These are phyloP conservation scores for Leucophenga montana DNA, from an alignment of 2,888 invertebrate genomes.

Conservation along the genomic window DNA sequence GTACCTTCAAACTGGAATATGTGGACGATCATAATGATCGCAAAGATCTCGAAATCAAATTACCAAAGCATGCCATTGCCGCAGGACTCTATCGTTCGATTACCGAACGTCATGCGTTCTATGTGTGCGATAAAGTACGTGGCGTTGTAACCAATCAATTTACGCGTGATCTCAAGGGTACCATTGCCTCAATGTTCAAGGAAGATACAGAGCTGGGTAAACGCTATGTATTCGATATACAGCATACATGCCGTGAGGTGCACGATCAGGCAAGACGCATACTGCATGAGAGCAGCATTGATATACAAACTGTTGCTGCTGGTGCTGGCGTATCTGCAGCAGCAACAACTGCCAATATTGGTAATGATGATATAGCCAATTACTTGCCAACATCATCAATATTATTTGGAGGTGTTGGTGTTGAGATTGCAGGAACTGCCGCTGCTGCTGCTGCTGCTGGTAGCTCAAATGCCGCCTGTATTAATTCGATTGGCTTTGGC, in stretches of 20 bases:
- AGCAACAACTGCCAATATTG: conserved; percentile 33
- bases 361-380: conserved; percentile 48
- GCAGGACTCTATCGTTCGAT: conserved; percentile 88
- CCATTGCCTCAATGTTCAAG: conserved; percentile 92
- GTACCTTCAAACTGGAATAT: conserved; percentile 84
- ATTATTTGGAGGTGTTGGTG: background rate
- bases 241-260: conserved; percentile 90
- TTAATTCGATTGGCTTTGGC: conserved; percentile 20
- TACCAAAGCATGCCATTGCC: conserved; percentile 86
- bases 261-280: conserved; percentile 89
- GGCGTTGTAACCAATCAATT: conserved; percentile 91
- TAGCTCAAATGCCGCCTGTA: conserved; percentile 21
- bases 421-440: conserved; percentile 28
- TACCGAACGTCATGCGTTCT: conserved; percentile 93
- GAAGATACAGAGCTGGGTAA: conserved; percentile 89
- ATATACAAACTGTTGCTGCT: conserved; percentile 40
- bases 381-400: conserved; percentile 39
- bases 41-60: conserved; percentile 81
- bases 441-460: conserved; percentile 22
- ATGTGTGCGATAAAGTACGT: conserved; percentile 92
- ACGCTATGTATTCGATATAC: conserved; percentile 92
- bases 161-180: conserved; percentile 90
- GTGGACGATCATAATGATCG: conserved; percentile 81
- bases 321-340: conserved; percentile 31
- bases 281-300: conserved; percentile 76